Evolutionary conservation across 1,140 invertebrate species (phyloP).

Genomic region (Bombus confusus): DNA sequence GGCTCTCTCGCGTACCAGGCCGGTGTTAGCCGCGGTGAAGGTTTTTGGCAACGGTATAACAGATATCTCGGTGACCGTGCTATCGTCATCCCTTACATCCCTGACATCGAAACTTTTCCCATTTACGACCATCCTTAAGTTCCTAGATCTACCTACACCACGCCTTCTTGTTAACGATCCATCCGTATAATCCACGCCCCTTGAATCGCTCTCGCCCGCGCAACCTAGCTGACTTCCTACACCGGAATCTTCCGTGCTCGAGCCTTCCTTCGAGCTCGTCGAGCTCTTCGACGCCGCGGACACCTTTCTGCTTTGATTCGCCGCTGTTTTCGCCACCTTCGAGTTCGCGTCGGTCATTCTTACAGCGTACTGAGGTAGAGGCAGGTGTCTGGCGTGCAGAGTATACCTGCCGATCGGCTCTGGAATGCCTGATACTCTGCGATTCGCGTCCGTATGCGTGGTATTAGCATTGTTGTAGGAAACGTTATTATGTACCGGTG

Average conservation of each 20-base stretch:
- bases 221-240: conserved; percentile 84
- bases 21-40: conserved; percentile 73
- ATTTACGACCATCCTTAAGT: conserved; percentile 84
- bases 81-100: conserved; percentile 84
- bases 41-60: conserved; percentile 83
- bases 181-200: conserved; percentile 76
- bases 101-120: conserved; percentile 85
- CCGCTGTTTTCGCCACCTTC: conserved; percentile 89
- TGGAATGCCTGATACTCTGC: conserved; percentile 65
- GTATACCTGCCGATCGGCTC: conserved; percentile 85
- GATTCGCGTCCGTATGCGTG: conserved; percentile 49
- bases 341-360: conserved; percentile 84
- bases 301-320: conserved; percentile 84
- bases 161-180: conserved; percentile 68
- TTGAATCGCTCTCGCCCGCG: conserved; percentile 66
- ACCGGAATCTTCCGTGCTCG: conserved; percentile 85
- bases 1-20: conserved; percentile 81
- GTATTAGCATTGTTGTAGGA: conserved; percentile 44
- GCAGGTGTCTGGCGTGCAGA: conserved; percentile 88
- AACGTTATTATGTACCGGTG: conserved; percentile 63
- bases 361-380: conserved; percentile 88
- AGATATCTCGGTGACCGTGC: conserved; percentile 84
- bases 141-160: conserved; percentile 81
- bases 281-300: conserved; percentile 72
- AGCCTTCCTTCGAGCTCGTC: conserved; percentile 81